Evolutionary conservation across 2,888 invertebrate species (phyloP), one percentile per base, ranked within the genome.

Genomic region (Nomada ferruginata): DNA sequence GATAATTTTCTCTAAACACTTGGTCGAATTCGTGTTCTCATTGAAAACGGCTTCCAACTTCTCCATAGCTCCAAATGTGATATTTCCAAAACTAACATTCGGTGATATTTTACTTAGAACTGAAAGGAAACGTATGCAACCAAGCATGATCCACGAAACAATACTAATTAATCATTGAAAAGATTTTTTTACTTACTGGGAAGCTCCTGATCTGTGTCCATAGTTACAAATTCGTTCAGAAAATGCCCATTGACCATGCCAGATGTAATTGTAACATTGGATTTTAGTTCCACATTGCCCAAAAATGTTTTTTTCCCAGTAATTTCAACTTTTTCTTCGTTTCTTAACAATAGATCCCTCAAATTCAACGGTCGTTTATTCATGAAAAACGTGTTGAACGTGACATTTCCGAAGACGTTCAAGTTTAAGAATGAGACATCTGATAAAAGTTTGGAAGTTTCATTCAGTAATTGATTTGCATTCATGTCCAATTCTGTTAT

Each of bases 341-440:
- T 91, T 70, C 93, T 94, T 76, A 94, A 94, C 4, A 95, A 90
- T 5, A 96, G 87, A 89, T 95, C 95, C 0, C 92, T 90, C 0
- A 96, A 90, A 5, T 89, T 74, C n/a, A 92, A 89, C 70, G 95
- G 94, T 61, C 90, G 88, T 7, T 90, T 88, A 0, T 92, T 92
- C 85, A 95, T 94, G 5, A 95, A 90, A 11, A 90, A 87, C n/a
- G 94, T 92, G 5, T 92, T 91, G 5, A 96, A 84, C 20, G 92
- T 90, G 23, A 96, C 86, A 0, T 94, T 90, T 9, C 96, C 96
- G 13, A 94, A 90, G 0, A 96, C 94, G 85, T 94, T 91, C 13
- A 96, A 90, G 61, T 94, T 89, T 13, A 90, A 90, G 75, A 96
- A 95, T 79, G 94, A 92, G 5, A 94, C 53, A 53, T 94, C 93